phyloP scores from a whole-genome alignment of 2,797 vertebrate genomes.

The Sebastes oblongus region DNA sequence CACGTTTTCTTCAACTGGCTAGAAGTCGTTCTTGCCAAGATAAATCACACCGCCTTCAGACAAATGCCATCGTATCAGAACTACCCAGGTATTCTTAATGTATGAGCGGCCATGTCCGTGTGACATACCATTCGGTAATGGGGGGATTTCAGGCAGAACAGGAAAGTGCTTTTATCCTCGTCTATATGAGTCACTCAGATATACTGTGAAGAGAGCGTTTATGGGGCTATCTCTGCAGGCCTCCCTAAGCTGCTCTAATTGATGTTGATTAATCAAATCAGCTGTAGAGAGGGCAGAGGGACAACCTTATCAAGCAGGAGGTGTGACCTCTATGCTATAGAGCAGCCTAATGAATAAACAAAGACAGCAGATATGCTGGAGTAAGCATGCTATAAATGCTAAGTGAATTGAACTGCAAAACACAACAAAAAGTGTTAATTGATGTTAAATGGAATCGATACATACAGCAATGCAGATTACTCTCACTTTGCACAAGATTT shows the following conservation, averaged over 20 bases:
- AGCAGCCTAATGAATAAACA: conserved; percentile 56
- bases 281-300: conserved; percentile 45
- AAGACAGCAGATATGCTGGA: conserved; percentile 36
- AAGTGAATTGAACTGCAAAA: conserved; percentile 24
- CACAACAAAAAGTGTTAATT: conserved; percentile 48
- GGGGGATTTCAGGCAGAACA: conserved; percentile 18
- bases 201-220: conserved; percentile 32
- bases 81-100: conserved; percentile 14
- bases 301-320: conserved; percentile 59
- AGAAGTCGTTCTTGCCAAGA: conserved; percentile 12
- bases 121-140: conserved; percentile 31
- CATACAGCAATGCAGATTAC: background rate
- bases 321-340: conserved; percentile 48
- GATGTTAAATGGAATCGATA: conserved; percentile 57
- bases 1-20: conserved; percentile 40
- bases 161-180: conserved; percentile 31
- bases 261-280: conserved; percentile 76
- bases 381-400: conserved; percentile 35
- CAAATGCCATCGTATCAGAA: conserved; percentile 16
- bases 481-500: conserved; percentile 11
- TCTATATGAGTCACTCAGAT: conserved; percentile 19
- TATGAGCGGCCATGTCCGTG: background rate
- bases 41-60: conserved; percentile 43
- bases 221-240: conserved; percentile 29
- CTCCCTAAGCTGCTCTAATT: conserved; percentile 64